Conservation (phyloP, 2,797 vertebrate species). For the Cottoperca gobio region DNA sequence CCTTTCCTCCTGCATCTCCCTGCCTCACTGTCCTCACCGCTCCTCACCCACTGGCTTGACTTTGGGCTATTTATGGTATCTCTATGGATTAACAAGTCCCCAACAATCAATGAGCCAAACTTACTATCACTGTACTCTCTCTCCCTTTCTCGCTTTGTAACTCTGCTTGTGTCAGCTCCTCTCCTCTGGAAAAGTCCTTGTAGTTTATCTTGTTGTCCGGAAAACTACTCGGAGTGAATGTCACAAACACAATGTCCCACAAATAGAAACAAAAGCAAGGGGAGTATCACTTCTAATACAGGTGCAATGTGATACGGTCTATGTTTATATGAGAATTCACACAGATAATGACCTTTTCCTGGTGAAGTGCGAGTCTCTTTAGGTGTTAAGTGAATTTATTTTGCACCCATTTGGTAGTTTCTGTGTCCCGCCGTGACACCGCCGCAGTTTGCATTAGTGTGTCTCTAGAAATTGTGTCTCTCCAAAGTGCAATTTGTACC, state of each 20-base stretch:
- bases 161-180: slow-evolving; percentile 71
- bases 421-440: neutral
- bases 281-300: slow-evolving; percentile 19
- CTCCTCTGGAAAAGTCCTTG: slow-evolving; percentile 62
- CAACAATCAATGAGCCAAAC: slow-evolving; percentile 75
- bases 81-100: slow-evolving; percentile 73
- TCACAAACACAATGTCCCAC: slow-evolving; percentile 9
- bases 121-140: slow-evolving; percentile 56
- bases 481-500: slow-evolving; percentile 17
- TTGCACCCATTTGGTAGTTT: slow-evolving; percentile 3
- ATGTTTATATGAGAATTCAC: neutral
- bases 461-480: slow-evolving; percentile 17
- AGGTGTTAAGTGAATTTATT: neutral
- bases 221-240: slow-evolving; percentile 33
- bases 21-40: slow-evolving; percentile 57
- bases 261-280: slow-evolving; percentile 41
- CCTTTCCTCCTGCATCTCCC: slow-evolving; percentile 65
- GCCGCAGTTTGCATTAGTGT: slow-evolving; percentile 7
- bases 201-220: slow-evolving; percentile 47
- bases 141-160: slow-evolving; percentile 40
- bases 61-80: slow-evolving; percentile 80
- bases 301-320: slow-evolving; percentile 7
- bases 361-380: slow-evolving; percentile 2
- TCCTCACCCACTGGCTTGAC: slow-evolving; percentile 65
- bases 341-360: slow-evolving; percentile 12